These are phyloP conservation scores for Troides helena DNA, from an alignment of 2,888 invertebrate genomes.

Conservation along the genomic window DNA sequence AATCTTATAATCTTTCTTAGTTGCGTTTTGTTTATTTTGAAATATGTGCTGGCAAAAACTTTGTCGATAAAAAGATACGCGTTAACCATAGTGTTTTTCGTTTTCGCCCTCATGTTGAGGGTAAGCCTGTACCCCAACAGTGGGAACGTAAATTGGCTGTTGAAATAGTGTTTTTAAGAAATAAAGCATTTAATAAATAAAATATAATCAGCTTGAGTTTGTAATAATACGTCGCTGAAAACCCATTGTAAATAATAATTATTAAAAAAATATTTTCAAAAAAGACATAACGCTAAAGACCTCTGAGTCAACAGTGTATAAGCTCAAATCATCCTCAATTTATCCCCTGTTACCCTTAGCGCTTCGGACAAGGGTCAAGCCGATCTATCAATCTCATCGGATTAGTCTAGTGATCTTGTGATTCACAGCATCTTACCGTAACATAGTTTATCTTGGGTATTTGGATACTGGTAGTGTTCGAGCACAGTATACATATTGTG, in stretches of 20 bases:
- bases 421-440: conserved; percentile 23
- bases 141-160: no score
- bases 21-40: no score
- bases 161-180: no score
- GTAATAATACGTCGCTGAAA: neutral
- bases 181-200: no score
- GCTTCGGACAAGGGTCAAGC: conserved; percentile 14
- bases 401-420: conserved; percentile 19
- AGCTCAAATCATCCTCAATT: conserved; percentile 10
- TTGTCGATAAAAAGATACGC: no score
- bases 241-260: neutral
- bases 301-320: conserved; percentile 8
- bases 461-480: neutral
- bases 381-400: conserved; percentile 24
- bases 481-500: neutral
- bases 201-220: no score
- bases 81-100: no score
- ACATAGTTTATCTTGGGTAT: conserved; percentile 12
- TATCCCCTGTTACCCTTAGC: conserved; percentile 17
- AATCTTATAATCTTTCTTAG: no score
- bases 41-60: no score
- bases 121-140: no score
- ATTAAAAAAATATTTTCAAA: neutral
- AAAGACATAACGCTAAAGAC: neutral
- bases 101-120: no score